Base-by-base conservation (phyloP, 2,113 vertebrate genomes). In the Ctenomys sociabilis region DNA sequence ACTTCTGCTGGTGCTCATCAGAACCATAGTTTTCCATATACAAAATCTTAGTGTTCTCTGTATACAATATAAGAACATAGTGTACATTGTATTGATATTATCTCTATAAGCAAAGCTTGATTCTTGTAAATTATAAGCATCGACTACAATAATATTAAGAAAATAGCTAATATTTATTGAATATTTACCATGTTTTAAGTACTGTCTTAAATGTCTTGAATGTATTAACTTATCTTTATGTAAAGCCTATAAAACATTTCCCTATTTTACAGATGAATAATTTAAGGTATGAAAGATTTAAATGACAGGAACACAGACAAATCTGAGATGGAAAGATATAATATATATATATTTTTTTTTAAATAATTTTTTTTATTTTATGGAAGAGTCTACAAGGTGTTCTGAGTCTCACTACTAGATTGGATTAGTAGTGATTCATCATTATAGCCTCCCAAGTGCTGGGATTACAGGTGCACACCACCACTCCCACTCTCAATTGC, bases 261-360 rank as follows among this genome's bases (percentile, higher is more conserved):
- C 45, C 40, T 19, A 28, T 87, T 93, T 78, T 93, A 43, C 80
- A 83, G 28, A 54, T 66, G 12, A 89, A 26, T 86, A 86, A 93
- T 43, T n/a, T 22, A 49, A 89, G 14, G 17, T 10, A n/a, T 32
- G 43, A 35, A 8, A 35, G 24, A 78, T 1, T 82, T 80, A 57
- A 84, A 81, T 88, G 73, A 77, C 24, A 83, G 52, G 30, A 35
- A 54, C 9, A 7, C 1, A 14, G 52, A 35, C 2, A 85, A 40
- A 49, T 63, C 30, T 64, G 73, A 12, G 7, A 3, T 5, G 10
- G 3, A 87, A 93, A 75, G 61, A 93, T 61, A 40, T 10, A 72
- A 19, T 61, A 24, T 59, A 59, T 59, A n/a, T n/a, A n/a, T n/a
- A n/a, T n/a, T n/a, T n/a, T n/a, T n/a, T n/a, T n/a, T n/a, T n/a